Conservation (phyloP, 2,888 invertebrate species). For the Philonicus albiceps region DNA sequence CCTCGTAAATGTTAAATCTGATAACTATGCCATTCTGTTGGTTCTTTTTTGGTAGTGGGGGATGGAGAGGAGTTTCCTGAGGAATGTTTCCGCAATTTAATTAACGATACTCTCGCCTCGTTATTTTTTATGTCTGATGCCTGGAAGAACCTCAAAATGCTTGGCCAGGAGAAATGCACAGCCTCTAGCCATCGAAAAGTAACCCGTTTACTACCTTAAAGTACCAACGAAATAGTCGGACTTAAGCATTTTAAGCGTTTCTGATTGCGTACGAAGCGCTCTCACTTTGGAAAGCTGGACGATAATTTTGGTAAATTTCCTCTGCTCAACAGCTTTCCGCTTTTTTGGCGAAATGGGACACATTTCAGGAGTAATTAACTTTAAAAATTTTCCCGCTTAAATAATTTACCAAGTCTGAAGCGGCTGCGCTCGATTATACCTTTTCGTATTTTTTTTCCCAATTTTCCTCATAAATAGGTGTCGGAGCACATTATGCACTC, state of each 20-base stretch:
- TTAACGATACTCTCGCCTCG: conserved; percentile 23
- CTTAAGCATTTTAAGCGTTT: background rate
- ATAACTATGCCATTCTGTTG: conserved; percentile 12
- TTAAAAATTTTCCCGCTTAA: background rate
- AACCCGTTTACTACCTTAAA: background rate
- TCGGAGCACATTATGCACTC: background rate
- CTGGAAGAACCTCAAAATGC: background rate
- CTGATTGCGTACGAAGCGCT: background rate
- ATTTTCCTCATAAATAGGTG: background rate
- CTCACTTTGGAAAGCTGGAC: background rate
- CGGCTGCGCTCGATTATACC: background rate
- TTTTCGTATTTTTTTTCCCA: background rate
- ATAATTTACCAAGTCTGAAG: background rate
- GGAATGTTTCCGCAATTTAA: conserved; percentile 30
- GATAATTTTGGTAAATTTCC: background rate
- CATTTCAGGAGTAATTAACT: background rate
- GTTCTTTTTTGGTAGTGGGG: no score
- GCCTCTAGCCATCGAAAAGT: background rate
- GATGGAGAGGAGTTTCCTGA: conserved; percentile 9
- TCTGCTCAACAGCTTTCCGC: background rate
- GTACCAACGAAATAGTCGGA: background rate
- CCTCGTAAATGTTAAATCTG: conserved; percentile 37
- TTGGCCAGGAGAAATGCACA: background rate
- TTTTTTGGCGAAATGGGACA: background rate
- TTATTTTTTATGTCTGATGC: conserved; percentile 5